These are phyloP conservation scores for Pimephales promelas DNA, from an alignment of 2,113 vertebrate species.

Conservation along the genomic window DNA sequence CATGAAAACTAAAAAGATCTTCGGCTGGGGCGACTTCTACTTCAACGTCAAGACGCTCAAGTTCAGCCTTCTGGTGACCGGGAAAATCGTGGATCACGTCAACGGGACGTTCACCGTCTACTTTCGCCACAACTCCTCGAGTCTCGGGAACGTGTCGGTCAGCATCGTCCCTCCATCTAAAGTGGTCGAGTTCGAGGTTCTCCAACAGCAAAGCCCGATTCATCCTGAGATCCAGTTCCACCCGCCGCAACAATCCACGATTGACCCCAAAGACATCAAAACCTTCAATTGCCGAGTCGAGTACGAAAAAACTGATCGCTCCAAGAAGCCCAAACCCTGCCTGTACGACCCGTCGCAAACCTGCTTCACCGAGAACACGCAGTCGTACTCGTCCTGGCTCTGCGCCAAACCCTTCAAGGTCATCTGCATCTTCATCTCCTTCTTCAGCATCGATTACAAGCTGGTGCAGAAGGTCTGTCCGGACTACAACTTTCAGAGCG, in stretches of 20 bases:
- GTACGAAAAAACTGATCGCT: conserved; percentile 95
- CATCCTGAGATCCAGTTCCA: conserved; percentile 84
- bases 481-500: conserved; percentile 98
- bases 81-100: conserved; percentile 94
- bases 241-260: conserved; percentile 81
- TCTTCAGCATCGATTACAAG: conserved; percentile 98
- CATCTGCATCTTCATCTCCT: conserved; percentile 99
- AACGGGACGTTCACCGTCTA: conserved; percentile 98
- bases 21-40: conserved; percentile 98
- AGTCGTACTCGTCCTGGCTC: conserved; percentile 95
- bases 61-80: conserved; percentile 85
- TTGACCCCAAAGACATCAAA: conserved; percentile 85
- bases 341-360: conserved; percentile 93
- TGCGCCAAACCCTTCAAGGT: conserved; percentile 98
- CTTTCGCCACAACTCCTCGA: conserved; percentile 96
- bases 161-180: conserved; percentile 93
- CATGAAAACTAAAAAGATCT: conserved; percentile 92
- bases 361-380: conserved; percentile 96
- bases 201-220: conserved; percentile 79
- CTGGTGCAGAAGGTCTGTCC: conserved; percentile 98
- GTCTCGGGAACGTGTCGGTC: conserved; percentile 90
- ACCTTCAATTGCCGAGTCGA: conserved; percentile 96
- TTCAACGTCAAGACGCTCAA: conserved; percentile 92
- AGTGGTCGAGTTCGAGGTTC: conserved; percentile 89
- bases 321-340: conserved; percentile 93